Evolutionary conservation across 92 coral and sea anemone species (phyloP).

Genomic region (Epizoanthus scotinus): DNA sequence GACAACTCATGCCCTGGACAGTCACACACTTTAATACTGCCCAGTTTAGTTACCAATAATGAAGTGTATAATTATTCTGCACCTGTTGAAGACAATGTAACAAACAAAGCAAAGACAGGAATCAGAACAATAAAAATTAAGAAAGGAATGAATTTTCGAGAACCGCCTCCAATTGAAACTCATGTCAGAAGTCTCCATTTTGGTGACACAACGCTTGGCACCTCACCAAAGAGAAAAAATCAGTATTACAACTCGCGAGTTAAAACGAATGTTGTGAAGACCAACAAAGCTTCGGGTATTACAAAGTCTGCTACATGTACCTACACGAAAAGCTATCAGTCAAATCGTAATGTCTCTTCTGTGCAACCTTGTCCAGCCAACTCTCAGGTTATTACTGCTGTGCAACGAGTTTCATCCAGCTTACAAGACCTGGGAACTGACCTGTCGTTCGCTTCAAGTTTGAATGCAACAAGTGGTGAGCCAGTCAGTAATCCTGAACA

Average conservation of each 20-base stretch:
- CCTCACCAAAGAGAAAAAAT: constrained; percentile 1
- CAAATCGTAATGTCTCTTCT: not conserved
- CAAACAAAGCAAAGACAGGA: not conserved
- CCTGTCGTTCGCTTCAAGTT: too few species aligned
- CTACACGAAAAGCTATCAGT: not conserved
- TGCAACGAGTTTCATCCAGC: too few species aligned
- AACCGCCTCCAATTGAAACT: constrained; percentile 41
- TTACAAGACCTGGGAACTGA: too few species aligned
- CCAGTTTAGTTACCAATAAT: not conserved
- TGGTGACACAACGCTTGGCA: constrained; percentile 4
- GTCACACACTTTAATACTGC: not conserved
- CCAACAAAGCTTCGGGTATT: not conserved
- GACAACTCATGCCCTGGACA: not conserved
- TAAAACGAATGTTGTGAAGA: not conserved
- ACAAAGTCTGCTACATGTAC: not conserved
- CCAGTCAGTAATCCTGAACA: too few species aligned
- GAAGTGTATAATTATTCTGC: not conserved
- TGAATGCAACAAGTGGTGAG: too few species aligned
- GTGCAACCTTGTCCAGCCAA: too few species aligned
- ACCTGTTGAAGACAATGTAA: not conserved
- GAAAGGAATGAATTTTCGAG: not conserved
- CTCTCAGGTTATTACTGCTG: too few species aligned
- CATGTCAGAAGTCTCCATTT: constrained; percentile 52
- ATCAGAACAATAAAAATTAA: constrained; percentile 18
- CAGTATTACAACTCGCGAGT: not conserved